These are phyloP conservation scores for Tachycineta bicolor DNA, from an alignment of 2,113 vertebrate genomes.

Conservation along the genomic window DNA sequence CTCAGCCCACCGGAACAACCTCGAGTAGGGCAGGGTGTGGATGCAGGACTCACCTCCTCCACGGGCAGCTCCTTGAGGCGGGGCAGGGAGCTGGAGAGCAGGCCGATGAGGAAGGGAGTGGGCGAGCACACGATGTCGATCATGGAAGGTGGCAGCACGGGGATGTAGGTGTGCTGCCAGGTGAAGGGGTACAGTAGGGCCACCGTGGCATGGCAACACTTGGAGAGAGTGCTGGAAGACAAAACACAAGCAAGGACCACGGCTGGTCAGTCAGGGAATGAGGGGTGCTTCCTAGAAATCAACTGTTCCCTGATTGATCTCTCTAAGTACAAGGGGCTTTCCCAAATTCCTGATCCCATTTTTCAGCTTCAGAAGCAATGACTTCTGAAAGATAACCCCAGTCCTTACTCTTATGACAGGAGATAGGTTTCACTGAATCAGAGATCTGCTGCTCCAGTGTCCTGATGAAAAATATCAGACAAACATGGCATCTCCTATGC, in stretches of 20 bases:
- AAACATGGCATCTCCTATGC: background rate
- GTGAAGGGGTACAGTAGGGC: constrained; percentile 91
- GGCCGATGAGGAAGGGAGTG: constrained; percentile 91
- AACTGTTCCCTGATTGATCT: background rate
- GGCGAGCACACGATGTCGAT: constrained; percentile 95
- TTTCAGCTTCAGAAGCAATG: background rate
- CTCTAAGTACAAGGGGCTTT: background rate
- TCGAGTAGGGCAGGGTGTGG: fast-evolving
- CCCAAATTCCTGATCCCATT: background rate
- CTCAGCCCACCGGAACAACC: background rate
- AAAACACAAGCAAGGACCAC: background rate
- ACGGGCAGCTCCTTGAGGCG: constrained; percentile 88
- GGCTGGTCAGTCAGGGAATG: background rate
- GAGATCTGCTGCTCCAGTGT: background rate
- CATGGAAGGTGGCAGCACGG: constrained; percentile 91
- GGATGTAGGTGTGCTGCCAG: constrained; percentile 91
- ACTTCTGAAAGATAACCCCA: background rate
- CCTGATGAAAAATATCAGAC: background rate
- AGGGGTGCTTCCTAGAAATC: background rate
- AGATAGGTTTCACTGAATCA: background rate
- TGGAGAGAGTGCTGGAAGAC: constrained; percentile 84
- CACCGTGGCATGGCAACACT: constrained; percentile 86
- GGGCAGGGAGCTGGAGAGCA: constrained; percentile 88
- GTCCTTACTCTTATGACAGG: fast-evolving
- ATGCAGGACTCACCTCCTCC: constrained; percentile 84